phyloP scores from a whole-genome alignment of 2,113 vertebrate genomes.

The Acrocephalus arundinaceus region DNA sequence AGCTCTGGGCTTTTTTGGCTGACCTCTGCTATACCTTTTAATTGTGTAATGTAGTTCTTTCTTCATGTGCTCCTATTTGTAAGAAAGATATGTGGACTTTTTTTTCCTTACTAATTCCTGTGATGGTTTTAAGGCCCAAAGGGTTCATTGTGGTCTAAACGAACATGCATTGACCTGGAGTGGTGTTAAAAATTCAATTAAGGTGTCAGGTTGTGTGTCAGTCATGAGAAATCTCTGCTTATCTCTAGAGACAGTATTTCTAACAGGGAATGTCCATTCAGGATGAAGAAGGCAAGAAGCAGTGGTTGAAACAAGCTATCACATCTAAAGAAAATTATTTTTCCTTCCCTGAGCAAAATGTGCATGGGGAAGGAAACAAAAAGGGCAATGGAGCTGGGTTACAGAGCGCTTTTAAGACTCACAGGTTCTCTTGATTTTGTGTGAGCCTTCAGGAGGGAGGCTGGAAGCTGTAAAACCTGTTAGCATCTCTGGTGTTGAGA shows the following conservation, averaged over 20 bases:
- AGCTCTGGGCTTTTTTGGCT: background rate
- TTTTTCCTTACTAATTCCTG: background rate
- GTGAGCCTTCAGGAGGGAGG: background rate
- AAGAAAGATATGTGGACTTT: background rate
- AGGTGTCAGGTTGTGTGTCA: background rate
- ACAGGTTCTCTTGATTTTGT: background rate
- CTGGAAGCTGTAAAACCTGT: background rate
- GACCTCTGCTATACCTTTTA: background rate
- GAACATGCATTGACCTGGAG: background rate
- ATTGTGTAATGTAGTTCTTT: background rate
- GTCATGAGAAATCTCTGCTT: background rate
- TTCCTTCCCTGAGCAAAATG: background rate
- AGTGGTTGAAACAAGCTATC: background rate
- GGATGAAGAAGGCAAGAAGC: background rate
- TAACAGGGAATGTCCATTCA: background rate
- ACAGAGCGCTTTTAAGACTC: background rate
- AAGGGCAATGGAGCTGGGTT: background rate
- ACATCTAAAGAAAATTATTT: background rate
- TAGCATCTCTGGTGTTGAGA: background rate
- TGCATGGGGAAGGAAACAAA: background rate
- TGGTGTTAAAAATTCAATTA: background rate
- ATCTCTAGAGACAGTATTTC: background rate
- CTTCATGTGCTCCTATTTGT: background rate
- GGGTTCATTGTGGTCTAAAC: background rate
- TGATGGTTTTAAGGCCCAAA: background rate